Base-by-base conservation (phyloP, 2,113 vertebrate species). In the Sander vitreus region DNA sequence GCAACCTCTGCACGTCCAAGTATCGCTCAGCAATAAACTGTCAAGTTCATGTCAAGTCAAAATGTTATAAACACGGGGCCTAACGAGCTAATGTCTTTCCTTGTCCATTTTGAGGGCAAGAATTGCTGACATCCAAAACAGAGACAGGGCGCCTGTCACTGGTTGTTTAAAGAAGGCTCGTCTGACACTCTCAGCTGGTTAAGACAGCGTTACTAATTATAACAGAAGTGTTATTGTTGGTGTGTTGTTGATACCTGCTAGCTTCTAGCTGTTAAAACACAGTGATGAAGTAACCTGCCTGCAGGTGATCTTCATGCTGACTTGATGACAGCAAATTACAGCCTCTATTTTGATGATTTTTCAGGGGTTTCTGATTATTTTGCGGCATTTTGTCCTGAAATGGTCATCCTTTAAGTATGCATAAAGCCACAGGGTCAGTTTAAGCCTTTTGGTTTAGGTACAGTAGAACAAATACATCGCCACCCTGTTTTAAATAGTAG, bases 151-250 rank as follows among this genome's bases (percentile, higher is more conserved):
- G 6, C 68, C 39, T 67, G 58, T 58, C 73, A 9, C 53, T 12
- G 39, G 48, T 64, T 36, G 67, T n/a, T 67, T 25, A 33, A 18
- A 66, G 75, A 39, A 72, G 27, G 36, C 50, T 39, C 0, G 16
- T 76, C 67, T 73, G 73, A 73, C 3, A 7, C 57, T 76, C 78
- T 43, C 71, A 69, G 81, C 81, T 67, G 58, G 51, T 73, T 50
- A 50, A 76, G 23, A 33, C 74, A 55, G 69, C 62, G 68, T 85
- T 14, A 13, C 73, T 85, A 67, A 87, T 90, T 75, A 80, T 67
- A 83, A 18, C 73, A 48, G 18, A 47, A 2, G 67, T 66, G 75
- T 21, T 75, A 47, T 50, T 59, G 18, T 27, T 67, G 73, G 36
- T 65, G 50, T 30, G 21, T 18, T 73, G 62, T 4, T 72, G 69